Base-by-base conservation (phyloP, 2,888 invertebrate genomes). In the Agrotis exclamationis region DNA sequence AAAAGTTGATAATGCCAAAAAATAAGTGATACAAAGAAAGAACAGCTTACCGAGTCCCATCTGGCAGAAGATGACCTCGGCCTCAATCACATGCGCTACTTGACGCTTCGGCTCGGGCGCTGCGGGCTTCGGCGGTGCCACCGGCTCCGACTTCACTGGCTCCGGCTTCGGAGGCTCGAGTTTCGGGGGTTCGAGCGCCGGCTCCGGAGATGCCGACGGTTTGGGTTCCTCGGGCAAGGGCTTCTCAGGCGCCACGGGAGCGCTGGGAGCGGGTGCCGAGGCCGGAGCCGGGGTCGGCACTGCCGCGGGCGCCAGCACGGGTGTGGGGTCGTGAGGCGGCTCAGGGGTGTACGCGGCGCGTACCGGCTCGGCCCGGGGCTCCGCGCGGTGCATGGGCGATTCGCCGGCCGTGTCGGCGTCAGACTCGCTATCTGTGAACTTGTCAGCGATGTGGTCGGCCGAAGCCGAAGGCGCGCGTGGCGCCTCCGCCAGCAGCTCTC, bases 31-130 rank as follows among this genome's bases (percentile, higher is more conserved):
- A 58, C 50, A 66, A 66, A 63, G 24, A 62, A 75, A 63, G 22
- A 57, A 56, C 18, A 44, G 70, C 95, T 97, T 90, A 98, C 98
- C 97, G 64, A 98, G 94, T 86, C 97, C 97, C 97, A 97, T 97
- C 92, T 97, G 97, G 91, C 97, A 97, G 95, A 97, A 97, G 87
- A 97, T 97, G 82, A 97, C 97, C 88, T 97, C 97, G 56, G 97
- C 97, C 87, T 97, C 97, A 77, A 97, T 97, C 88, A 96, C 95
- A 88, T 96, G 96, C 48, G 96, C 94, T 70, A 93, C 86, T 70
- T 95, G 92, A 65, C 92, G 92, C 71, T 87, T 60, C 20, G 91
- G 86, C 79, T 92, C 92, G 48, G 90, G 79, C 63, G 85, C 80
- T 63, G 82, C 81, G 24, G 84, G 82, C 72, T 82, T 79, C 22